Evolutionary conservation across 1,140 invertebrate genomes (phyloP).

Genomic region (Cydia amplana): DNA sequence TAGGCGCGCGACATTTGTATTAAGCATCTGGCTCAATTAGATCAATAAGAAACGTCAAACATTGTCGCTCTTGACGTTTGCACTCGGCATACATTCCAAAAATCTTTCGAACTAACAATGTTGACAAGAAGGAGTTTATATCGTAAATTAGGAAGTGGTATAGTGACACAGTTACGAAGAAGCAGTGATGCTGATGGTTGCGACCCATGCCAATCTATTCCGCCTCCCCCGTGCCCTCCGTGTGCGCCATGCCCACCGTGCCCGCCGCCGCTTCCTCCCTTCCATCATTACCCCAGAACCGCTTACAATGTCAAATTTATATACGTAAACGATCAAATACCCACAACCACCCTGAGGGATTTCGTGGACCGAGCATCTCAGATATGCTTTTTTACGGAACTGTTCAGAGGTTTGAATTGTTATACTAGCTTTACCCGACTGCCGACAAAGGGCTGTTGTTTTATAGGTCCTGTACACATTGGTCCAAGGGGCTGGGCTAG

Average conservation of each 20-base stretch:
- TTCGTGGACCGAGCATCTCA: conserved; percentile 60
- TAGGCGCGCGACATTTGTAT: neutral
- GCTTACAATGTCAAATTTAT: conserved; percentile 61
- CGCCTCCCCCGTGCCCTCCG: conserved; percentile 34
- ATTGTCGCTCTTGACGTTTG: too few species aligned
- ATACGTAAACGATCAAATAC: conserved; percentile 60
- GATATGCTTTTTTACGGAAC: conserved; percentile 61
- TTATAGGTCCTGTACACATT: neutral
- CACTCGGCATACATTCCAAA: neutral
- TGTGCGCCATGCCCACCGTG: conserved; percentile 36
- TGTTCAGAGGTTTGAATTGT: conserved; percentile 54
- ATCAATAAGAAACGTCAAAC: neutral
- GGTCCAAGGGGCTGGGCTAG: too few species aligned
- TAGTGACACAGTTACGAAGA: neutral
- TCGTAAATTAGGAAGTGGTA: neutral
- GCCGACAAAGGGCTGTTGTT: neutral
- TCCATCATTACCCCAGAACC: conserved; percentile 54
- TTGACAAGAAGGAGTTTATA: conserved; percentile 1
- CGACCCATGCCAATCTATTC: conserved; percentile 34
- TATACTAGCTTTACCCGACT: neutral
- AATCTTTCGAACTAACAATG: neutral
- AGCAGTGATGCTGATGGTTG: neutral
- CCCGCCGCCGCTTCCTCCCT: conserved; percentile 43
- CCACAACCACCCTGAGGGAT: conserved; percentile 49
- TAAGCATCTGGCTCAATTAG: neutral